Percentiles rank a stretch among this genome's conserved stretches.
Conservation (phyloP, 2,797 vertebrate genomes). For the Echeneis naucrates region DNA sequence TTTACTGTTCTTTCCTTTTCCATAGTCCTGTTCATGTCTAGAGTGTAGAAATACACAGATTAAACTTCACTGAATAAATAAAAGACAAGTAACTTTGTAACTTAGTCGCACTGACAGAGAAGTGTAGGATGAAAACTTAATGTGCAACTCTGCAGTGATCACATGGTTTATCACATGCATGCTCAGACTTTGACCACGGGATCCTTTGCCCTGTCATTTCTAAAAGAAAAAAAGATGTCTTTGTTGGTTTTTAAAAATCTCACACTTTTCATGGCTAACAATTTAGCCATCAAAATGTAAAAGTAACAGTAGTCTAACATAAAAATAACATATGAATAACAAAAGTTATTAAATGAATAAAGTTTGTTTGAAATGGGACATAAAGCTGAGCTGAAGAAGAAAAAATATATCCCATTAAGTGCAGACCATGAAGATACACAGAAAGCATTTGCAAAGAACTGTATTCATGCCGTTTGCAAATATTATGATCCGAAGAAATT, state of each 20-base stretch:
- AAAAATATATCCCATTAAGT: neutral
- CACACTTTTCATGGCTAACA: neutral
- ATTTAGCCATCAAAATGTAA: neutral
- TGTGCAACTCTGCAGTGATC: neutral
- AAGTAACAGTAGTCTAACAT: neutral
- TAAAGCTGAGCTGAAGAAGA: neutral
- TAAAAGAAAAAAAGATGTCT: neutral
- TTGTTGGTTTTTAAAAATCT: neutral
- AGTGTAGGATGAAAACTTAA: neutral
- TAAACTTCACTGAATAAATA: neutral
- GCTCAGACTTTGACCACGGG: neutral
- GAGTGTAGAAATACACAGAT: neutral
- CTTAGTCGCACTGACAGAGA: neutral
- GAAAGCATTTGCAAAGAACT: neutral
- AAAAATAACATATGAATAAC: neutral
- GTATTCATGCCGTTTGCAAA: neutral
- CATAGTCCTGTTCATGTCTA: neutral
- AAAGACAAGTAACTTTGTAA: neutral
- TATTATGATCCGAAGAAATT: too few species aligned
- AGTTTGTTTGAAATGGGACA: neutral
- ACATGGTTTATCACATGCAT: too few species aligned
- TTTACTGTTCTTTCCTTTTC: neutral
- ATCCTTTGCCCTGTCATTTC: neutral
- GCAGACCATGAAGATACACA: neutral
- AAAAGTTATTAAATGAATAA: neutral